Percentiles rank a stretch among this genome's conserved stretches.
Conservation (phyloP, 1,140 invertebrate genomes). For the Meloidogyne chitwoodi region DNA sequence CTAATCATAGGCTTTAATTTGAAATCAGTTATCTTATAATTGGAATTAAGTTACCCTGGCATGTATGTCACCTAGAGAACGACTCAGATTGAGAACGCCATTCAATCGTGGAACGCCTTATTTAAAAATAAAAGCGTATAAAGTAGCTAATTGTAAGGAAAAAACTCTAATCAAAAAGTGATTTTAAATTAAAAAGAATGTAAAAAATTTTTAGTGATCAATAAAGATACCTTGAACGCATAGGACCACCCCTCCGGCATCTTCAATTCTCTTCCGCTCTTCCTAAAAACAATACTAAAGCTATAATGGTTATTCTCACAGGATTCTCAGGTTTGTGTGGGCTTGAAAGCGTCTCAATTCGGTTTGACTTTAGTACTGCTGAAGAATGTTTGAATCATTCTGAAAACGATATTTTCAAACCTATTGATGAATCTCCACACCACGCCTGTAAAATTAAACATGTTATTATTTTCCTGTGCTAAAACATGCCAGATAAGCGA, state of each 20-base stretch:
- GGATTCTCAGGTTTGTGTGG: constrained; percentile 4
- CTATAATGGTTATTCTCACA: neutral
- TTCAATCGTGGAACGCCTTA: constrained; percentile 15
- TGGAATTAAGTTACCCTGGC: neutral
- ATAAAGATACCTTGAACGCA: constrained; percentile 14
- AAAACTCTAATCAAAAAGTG: too few relatives aligned
- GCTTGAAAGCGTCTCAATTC: neutral
- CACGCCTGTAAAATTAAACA: neutral
- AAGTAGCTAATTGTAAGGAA: too few relatives aligned
- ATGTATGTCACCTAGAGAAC: constrained; percentile 18
- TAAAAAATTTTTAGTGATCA: too few relatives aligned
- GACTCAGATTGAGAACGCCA: constrained; percentile 22
- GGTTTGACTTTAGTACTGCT: neutral
- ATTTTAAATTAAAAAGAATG: too few relatives aligned
- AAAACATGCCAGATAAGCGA: constrained; percentile 14
- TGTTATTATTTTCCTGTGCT: neutral
- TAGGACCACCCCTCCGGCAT: constrained; percentile 17
- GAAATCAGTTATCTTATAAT: neutral
- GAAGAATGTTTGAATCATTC: neutral
- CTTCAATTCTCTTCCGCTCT: constrained; percentile 20
- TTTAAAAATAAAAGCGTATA: too few relatives aligned
- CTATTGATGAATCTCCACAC: constrained; percentile 26
- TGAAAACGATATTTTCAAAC: neutral
- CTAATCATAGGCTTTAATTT: constrained; percentile 5
- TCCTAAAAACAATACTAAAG: neutral